Percentiles rank a stretch among this genome's conserved stretches.
These are phyloP conservation scores for Myripristis jacobus DNA, from an alignment of 2,797 vertebrate species.

Conservation along the genomic window DNA sequence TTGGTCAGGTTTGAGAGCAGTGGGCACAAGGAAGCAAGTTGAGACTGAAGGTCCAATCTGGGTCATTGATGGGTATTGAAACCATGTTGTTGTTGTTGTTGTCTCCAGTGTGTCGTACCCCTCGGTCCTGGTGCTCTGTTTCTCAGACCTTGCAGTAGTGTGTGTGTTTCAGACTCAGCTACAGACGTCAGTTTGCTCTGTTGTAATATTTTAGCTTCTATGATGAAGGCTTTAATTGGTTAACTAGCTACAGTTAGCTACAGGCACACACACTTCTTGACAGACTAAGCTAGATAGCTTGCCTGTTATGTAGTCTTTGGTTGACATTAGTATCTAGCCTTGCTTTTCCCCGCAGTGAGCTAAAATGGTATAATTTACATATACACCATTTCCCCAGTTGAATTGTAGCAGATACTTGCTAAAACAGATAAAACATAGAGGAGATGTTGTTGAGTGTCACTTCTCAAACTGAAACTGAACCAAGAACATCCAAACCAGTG, in stretches of 20 bases:
- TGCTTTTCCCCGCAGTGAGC: background rate
- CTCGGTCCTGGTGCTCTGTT: constrained; percentile 45
- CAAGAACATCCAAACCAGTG: background rate
- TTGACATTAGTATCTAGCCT: background rate
- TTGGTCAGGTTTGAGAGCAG: constrained; percentile 37
- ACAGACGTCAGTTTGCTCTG: constrained; percentile 40
- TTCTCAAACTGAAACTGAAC: constrained; percentile 9
- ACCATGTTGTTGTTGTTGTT: constrained; percentile 62
- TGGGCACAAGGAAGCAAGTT: constrained; percentile 55
- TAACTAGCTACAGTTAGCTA: constrained; percentile 6
- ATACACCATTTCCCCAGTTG: constrained; percentile 12
- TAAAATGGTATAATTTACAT: background rate
- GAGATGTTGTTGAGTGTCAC: background rate
- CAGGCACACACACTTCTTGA: background rate
- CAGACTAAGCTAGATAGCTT: constrained; percentile 1
- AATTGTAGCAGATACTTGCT: background rate
- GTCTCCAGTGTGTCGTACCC: constrained; percentile 34
- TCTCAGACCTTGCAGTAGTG: constrained; percentile 40
- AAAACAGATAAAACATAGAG: constrained; percentile 14
- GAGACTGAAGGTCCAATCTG: constrained; percentile 50
- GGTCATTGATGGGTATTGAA: constrained; percentile 40
- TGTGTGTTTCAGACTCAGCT: constrained; percentile 21
- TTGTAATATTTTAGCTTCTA: constrained; percentile 5
- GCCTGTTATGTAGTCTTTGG: background rate
- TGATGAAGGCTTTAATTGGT: constrained; percentile 1